These are phyloP conservation scores for Erethizon dorsatum DNA, from an alignment of 2,797 vertebrate species.

Conservation along the genomic window DNA sequence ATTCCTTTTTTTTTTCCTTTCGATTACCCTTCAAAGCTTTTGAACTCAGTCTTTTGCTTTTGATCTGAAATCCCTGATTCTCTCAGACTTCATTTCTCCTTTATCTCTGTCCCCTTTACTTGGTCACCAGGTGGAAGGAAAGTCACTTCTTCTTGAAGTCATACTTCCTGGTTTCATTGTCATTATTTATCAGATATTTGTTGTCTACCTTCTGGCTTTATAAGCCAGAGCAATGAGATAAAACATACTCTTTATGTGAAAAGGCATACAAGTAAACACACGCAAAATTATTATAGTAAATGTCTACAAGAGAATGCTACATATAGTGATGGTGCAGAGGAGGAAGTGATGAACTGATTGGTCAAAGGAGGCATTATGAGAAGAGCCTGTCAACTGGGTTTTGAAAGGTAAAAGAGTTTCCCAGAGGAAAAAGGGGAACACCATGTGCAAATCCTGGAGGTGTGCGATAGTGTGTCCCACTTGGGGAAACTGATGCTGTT, in stretches of 20 bases:
- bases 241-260: background rate
- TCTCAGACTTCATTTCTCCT: slow-evolving; percentile 5
- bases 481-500: background rate
- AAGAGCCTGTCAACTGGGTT: background rate
- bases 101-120: slow-evolving; percentile 63
- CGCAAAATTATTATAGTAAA: background rate
- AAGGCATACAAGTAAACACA: background rate
- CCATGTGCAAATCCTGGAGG: background rate
- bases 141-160: slow-evolving; percentile 69
- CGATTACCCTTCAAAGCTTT: slow-evolving; percentile 63
- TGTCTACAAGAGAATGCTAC: background rate
- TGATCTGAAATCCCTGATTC: slow-evolving; percentile 52
- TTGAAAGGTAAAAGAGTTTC: slow-evolving; percentile 34
- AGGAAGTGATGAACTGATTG: background rate
- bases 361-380: background rate
- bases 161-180: slow-evolving; percentile 51
- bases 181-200: slow-evolving; percentile 5
- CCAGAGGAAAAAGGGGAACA: background rate
- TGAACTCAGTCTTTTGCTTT: slow-evolving; percentile 49
- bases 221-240: background rate
- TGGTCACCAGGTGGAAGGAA: slow-evolving; percentile 58
- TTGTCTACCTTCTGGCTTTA: background rate
- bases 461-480: background rate
- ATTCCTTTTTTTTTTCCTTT: background rate
- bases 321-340: background rate